Evolutionary conservation across 1,140 invertebrate genomes (phyloP), one percentile per base, ranked within the genome.

Genomic region (Drosophila asahinai): DNA sequence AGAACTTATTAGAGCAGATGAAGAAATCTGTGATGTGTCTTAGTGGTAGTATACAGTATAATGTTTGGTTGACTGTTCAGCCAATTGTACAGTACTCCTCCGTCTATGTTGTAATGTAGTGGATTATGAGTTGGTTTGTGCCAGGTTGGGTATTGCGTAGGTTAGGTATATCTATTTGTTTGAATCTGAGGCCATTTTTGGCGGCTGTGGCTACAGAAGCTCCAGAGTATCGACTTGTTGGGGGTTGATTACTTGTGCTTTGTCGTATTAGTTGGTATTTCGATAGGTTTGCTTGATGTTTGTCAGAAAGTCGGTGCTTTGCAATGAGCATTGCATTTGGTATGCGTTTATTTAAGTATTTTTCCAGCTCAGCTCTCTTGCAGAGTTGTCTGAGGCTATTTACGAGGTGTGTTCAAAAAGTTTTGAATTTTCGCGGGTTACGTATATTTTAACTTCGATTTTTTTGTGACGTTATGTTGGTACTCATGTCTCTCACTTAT

Each of bases 11-110:
- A 22, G 66, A 52, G 3, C 8, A 25, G 14, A 70, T 36, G 5
- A 71, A 63, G 3, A 19, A 63, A n/a, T 71, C 67, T 40, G 63
- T 71, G 58, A 71, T 7, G 49, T 15, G 2, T 45, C 14, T 62
- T 49, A 27, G 6, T 2, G 6, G 57, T 25, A 0, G 58, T 58
- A 15, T 19, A 14, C 0, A 70, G n/a, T 7, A n/a, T 22, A 0
- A 62, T 0, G 8, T 11, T 54, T 5, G 43, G 48, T 36, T 60
- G 17, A 12, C 15, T 15, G 19, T 22, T 2, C 1, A 70, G 40
- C 48, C 57, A 70, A 0, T n/a, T 11, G 15, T 52, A 19, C 0
- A 68, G 33, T 1, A 12, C 45, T 22, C 19, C 17, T 17, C 57
- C 48, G 27, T 15, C 11, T 6, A 2, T 2, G 33, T 57, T 57